phyloP scores from a whole-genome alignment of 2,888 invertebrate species.

The Matsumyia berberina region DNA sequence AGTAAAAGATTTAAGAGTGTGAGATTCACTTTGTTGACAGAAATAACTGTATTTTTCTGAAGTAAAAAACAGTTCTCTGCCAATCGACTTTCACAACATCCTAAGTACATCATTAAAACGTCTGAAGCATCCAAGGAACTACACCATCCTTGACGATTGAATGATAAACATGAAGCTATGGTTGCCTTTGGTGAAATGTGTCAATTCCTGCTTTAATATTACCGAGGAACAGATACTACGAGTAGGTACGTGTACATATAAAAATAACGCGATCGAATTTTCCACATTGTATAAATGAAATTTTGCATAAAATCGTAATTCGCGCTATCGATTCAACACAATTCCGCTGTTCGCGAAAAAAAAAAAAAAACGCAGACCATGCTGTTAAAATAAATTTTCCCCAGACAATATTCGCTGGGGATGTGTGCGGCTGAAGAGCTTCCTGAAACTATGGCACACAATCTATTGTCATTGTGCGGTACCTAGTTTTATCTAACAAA shows the following conservation, averaged over 20 bases:
- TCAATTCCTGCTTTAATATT: background rate
- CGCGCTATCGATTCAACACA: conserved; percentile 17
- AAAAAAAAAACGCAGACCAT: conserved; percentile 3
- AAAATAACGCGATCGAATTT: conserved; percentile 58
- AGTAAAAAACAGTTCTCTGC: conserved; percentile 21
- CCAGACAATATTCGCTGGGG: conserved; percentile 23
- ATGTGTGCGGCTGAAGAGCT: conserved; percentile 31
- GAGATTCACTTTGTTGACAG: background rate
- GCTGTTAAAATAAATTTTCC: conserved; percentile 40
- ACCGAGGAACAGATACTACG: background rate
- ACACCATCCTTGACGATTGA: background rate
- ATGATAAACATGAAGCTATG: background rate
- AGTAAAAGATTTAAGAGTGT: background rate
- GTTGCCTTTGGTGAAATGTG: background rate
- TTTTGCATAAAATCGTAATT: conserved; percentile 37
- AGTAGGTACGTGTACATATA: conserved; percentile 38
- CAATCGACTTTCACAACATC: background rate
- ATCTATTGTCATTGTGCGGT: conserved; percentile 43
- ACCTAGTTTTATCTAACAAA: conserved; percentile 50
- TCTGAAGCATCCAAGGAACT: background rate
- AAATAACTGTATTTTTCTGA: conserved; percentile 10
- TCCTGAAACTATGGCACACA: conserved; percentile 53
- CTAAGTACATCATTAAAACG: conserved; percentile 23
- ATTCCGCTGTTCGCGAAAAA: background rate
- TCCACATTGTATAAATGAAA: conserved; percentile 49